Evolutionary conservation across 2,888 invertebrate genomes (phyloP).

Genomic region (Arrhopalites spinosus): DNA sequence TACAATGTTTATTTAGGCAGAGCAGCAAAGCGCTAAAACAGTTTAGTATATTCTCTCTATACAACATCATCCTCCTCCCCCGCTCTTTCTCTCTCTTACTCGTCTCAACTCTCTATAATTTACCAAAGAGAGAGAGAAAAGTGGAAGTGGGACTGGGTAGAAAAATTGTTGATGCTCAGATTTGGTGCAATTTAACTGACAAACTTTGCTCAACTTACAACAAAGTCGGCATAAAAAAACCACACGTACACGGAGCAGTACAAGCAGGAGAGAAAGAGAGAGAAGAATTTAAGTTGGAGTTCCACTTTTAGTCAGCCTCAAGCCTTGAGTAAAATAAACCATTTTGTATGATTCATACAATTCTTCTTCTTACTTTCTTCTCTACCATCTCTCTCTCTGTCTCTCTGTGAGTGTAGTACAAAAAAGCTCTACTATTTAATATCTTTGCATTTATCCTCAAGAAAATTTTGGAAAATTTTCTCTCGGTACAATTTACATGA

Average conservation of each 20-base stretch:
- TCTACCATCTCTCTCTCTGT: background rate
- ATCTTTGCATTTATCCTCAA: background rate
- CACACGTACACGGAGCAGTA: background rate
- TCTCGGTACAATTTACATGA: background rate
- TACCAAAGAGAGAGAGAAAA: background rate
- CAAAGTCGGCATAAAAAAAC: constrained; percentile 15
- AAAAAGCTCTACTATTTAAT: background rate
- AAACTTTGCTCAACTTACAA: constrained; percentile 18
- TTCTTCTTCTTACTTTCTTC: background rate
- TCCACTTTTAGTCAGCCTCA: constrained; percentile 3
- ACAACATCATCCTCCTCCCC: background rate
- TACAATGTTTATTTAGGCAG: constrained; percentile 12
- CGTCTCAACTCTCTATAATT: background rate
- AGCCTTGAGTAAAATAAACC: constrained; percentile 20
- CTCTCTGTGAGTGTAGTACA: background rate
- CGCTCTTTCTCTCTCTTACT: background rate
- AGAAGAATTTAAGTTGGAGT: background rate
- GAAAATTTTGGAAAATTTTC: background rate
- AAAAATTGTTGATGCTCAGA: constrained; percentile 18
- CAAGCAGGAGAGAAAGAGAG: background rate
- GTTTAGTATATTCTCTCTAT: background rate
- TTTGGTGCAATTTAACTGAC: constrained; percentile 19
- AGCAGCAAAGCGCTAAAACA: background rate
- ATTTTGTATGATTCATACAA: constrained; percentile 20
- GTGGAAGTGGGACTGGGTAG: background rate